phyloP scores from a whole-genome alignment of 2,113 vertebrate species.

The Urocolius indicus region DNA sequence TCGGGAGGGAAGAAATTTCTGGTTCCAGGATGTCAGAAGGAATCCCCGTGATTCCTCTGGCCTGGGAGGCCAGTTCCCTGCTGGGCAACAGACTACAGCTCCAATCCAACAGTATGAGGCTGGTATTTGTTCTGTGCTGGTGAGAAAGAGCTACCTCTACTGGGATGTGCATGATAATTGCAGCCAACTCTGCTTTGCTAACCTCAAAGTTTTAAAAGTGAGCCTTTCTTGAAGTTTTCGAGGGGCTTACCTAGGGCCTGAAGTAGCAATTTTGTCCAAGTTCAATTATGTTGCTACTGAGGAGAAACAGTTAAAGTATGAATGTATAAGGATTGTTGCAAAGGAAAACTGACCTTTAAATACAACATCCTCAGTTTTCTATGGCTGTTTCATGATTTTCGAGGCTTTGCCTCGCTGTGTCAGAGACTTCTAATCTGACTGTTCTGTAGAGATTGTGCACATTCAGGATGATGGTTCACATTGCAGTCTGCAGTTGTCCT shows the following conservation, averaged over 20 bases:
- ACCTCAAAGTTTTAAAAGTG: neutral
- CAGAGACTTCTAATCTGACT: neutral
- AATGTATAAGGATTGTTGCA: neutral
- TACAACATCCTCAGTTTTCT: neutral
- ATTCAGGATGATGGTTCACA: neutral
- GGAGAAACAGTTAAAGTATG: neutral
- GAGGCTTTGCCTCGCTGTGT: neutral
- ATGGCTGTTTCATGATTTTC: neutral
- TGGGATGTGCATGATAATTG: neutral
- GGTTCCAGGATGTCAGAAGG: neutral
- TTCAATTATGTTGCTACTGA: neutral
- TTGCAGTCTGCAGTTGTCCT: neutral
- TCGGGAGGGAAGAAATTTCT: neutral
- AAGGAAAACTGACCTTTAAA: neutral
- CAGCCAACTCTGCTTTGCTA: neutral
- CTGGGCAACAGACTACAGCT: neutral
- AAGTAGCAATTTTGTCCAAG: neutral
- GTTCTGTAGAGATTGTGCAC: neutral
- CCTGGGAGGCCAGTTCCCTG: neutral
- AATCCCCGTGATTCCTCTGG: neutral
- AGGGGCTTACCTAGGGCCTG: neutral
- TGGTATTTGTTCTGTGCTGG: neutral
- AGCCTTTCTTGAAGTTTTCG: neutral
- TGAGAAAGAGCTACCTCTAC: neutral
- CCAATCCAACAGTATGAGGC: fast-evolving